Conservation (phyloP, 1,140 invertebrate species). For the Drosophila setifemur region DNA sequence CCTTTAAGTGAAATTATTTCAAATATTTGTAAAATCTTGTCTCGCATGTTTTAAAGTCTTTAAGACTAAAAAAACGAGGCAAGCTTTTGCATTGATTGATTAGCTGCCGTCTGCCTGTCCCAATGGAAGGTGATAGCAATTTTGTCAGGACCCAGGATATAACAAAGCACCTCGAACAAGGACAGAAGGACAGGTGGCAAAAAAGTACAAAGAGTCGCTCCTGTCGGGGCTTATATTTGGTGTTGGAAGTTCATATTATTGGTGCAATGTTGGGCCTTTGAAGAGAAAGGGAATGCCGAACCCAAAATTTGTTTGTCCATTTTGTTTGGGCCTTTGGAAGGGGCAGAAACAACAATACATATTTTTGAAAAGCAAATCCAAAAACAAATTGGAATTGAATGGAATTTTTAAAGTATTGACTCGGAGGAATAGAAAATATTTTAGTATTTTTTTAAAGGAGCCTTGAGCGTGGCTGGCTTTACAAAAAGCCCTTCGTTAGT, state of each 20-base stretch:
- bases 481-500: slow-evolving; percentile 2
- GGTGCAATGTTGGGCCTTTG: no score
- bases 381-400: not conserved
- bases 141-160: slow-evolving; percentile 2
- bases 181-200: slow-evolving; percentile 5
- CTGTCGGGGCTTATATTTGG: slow-evolving; percentile 10
- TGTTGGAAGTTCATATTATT: slow-evolving; percentile 16
- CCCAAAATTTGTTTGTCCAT: slow-evolving; percentile 41
- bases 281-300: not conserved
- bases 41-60: slow-evolving; percentile 7
- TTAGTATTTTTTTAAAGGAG: not conserved
- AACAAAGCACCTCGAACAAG: slow-evolving; percentile 23
- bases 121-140: not conserved
- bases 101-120: slow-evolving; percentile 28
- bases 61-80: slow-evolving; percentile 22
- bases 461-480: no score
- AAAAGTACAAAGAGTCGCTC: slow-evolving; percentile 23
- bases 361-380: slow-evolving; percentile 6
- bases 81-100: slow-evolving; percentile 66
- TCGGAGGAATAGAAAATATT: not conserved
- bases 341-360: not conserved
- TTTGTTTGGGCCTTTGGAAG: slow-evolving; percentile 9
- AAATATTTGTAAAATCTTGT: no score
- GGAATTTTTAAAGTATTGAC: not conserved
- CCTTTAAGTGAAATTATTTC: slow-evolving; percentile 20